Base-by-base conservation (phyloP, 2,113 vertebrate species). In the Pelusios castaneus region DNA sequence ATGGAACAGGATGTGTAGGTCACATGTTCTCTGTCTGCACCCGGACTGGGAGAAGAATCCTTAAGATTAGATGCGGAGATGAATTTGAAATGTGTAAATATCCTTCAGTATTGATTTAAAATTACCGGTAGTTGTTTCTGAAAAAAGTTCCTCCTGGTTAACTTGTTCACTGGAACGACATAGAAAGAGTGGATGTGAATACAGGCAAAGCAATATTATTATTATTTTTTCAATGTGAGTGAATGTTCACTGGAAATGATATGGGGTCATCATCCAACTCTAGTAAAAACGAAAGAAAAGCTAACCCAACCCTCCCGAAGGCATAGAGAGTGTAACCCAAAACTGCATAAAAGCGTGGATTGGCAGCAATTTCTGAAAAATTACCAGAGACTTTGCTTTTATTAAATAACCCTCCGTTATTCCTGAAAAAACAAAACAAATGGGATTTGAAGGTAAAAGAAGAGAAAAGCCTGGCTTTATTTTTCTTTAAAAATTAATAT, bases 401-500 rank as follows among this genome's bases (percentile, higher is more conserved):
- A 8, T 94, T 91, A 51, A 84, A 86, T 84, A 94, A 63, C 24
- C 67, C 22, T 34, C 31, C 45, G 82, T 77, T 70, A 88, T 91
- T 88, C 80, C 54, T 75, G 77, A 19, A 78, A 86, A 52, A 77
- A 1, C 29, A 91, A 91, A 93, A 49, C 82, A 95, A 86, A 77
- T 4, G 49, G 85, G 43, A 31, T 80, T 75, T 41, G 19, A 55
- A 70, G 76, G 41, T 41, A 45, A n/a, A 55, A 22, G 43, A 47
- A 70, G 55, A 56, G 49, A 79, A 81, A 77, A 79, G 58, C 67
- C 45, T 93, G 80, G 75, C 67, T 91, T 38, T 16, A 3, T 41
- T 70, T 47, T 6, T 49, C 77, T 83, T 92, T 89, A 82, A 43
- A 95, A 94, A 70, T 51, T 92, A 92, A 96, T 91, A 89, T 52